A percentile compares a stretch with the other conserved stretches of the same genome.
phyloP scores from a whole-genome alignment of 2,888 invertebrate genomes.

The Timandra comae region DNA sequence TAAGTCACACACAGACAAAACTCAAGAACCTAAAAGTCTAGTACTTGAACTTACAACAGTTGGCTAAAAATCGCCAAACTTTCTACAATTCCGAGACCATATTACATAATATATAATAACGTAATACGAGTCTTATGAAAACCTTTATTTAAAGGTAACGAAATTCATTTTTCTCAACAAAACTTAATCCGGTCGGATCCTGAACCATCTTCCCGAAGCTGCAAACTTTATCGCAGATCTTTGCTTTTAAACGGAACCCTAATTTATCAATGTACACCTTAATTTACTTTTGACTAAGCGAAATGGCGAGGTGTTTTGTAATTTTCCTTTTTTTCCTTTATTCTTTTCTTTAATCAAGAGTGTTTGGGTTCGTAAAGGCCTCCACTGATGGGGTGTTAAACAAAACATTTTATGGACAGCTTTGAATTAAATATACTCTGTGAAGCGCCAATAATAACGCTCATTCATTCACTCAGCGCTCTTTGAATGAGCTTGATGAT shows the following conservation, averaged over 20 bases:
- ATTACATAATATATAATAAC: too few species aligned
- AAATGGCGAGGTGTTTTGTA: constrained; percentile 22
- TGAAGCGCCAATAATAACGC: constrained; percentile 14
- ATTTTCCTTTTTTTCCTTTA: constrained; percentile 18
- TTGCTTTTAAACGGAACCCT: constrained; percentile 17
- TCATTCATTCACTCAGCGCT: too few species aligned
- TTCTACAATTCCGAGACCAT: too few species aligned
- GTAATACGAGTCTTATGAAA: too few species aligned
- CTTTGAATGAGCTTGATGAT: too few species aligned
- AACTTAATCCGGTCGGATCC: constrained; percentile 16
- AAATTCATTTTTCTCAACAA: too few species aligned
- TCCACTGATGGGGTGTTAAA: constrained; percentile 1
- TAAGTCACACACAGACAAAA: too few species aligned
- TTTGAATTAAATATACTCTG: constrained; percentile 2
- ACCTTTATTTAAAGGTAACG: too few species aligned
- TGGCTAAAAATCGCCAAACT: too few species aligned
- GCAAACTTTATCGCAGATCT: constrained; percentile 17
- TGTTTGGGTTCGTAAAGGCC: constrained; percentile 2
- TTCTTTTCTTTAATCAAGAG: constrained; percentile 14
- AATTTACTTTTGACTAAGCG: constrained; percentile 32
- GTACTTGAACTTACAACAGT: too few species aligned
- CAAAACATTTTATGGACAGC: constrained; percentile 1
- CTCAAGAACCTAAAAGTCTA: too few species aligned
- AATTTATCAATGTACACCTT: constrained; percentile 37
- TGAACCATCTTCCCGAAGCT: constrained; percentile 11